Evolutionary conservation across 2,113 vertebrate species (phyloP).

Genomic region (Andinoacara biseriatus): DNA sequence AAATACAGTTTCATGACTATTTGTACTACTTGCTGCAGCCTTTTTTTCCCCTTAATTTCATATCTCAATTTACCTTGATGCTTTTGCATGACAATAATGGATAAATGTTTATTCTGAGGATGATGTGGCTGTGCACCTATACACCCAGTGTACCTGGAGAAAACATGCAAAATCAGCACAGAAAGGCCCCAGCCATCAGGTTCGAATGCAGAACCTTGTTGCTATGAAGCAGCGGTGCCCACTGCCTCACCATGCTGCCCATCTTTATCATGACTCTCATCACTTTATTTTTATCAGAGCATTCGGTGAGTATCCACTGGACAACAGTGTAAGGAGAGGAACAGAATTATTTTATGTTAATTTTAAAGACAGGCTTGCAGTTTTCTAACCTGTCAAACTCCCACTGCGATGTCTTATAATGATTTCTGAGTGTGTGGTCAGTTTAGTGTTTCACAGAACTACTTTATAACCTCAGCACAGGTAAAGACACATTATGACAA

Average conservation of each 20-base stretch:
- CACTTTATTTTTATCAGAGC: background rate
- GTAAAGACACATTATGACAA: background rate
- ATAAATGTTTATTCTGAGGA: background rate
- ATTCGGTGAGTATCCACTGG: too few relatives aligned
- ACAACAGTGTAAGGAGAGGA: background rate
- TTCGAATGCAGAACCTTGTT: too few relatives aligned
- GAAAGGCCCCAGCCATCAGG: too few relatives aligned
- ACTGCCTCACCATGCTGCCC: too few relatives aligned
- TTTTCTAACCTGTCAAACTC: slow-evolving; percentile 10
- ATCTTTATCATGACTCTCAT: background rate
- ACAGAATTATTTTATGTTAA: background rate
- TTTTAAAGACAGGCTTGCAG: slow-evolving; percentile 1
- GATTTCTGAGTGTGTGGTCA: background rate
- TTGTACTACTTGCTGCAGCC: slow-evolving; percentile 58
- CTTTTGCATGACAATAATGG: slow-evolving; percentile 1
- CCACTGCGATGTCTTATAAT: background rate
- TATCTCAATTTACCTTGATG: slow-evolving; percentile 31
- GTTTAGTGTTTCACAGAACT: background rate
- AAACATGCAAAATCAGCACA: too few relatives aligned
- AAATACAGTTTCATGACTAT: slow-evolving; percentile 61
- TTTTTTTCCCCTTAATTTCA: slow-evolving; percentile 50
- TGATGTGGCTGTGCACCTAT: background rate
- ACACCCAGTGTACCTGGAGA: too few relatives aligned
- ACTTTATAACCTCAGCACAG: background rate
- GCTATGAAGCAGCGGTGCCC: too few relatives aligned